phyloP scores from a whole-genome alignment of 2,888 invertebrate species.

The Sylvicola cinctus region DNA sequence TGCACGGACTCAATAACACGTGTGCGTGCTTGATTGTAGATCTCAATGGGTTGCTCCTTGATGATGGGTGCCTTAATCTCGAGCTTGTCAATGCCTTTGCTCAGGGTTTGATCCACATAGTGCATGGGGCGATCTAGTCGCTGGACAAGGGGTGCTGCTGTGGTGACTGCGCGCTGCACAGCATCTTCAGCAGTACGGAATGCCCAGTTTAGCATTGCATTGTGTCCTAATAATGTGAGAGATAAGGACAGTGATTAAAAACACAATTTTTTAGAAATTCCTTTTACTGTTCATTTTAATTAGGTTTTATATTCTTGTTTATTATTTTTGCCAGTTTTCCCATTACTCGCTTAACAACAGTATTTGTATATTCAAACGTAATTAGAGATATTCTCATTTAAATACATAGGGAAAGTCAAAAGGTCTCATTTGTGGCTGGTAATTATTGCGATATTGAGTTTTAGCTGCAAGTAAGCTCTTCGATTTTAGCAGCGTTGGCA shows the following conservation, averaged over 20 bases:
- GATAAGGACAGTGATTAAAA: slow-evolving; percentile 1
- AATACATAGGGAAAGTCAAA: too few relatives aligned
- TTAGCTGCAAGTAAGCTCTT: too few relatives aligned
- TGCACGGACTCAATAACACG: slow-evolving; percentile 34
- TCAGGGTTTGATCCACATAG: slow-evolving; percentile 42
- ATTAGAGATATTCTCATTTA: too few relatives aligned
- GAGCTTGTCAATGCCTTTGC: slow-evolving; percentile 40
- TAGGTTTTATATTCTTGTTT: too few relatives aligned
- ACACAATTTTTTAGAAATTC: too few relatives aligned
- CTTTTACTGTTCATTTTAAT: too few relatives aligned
- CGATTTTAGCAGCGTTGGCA: too few relatives aligned
- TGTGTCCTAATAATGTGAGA: slow-evolving; percentile 32
- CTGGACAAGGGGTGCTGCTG: slow-evolving; percentile 38
- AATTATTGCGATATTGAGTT: too few relatives aligned
- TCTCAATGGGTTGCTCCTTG: slow-evolving; percentile 39
- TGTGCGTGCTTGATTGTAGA: slow-evolving; percentile 32
- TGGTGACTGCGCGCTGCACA: slow-evolving; percentile 38
- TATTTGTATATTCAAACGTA: too few relatives aligned
- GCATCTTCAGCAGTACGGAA: slow-evolving; percentile 40
- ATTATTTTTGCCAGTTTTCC: too few relatives aligned
- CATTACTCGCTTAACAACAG: too few relatives aligned
- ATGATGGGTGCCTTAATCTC: slow-evolving; percentile 45
- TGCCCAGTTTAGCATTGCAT: slow-evolving; percentile 46
- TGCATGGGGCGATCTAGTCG: slow-evolving; percentile 31
- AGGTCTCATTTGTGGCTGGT: too few relatives aligned